Evolutionary conservation across 2,797 vertebrate genomes (phyloP), one percentile per base, ranked within the genome.

Genomic region (Linurgus olivaceus): DNA sequence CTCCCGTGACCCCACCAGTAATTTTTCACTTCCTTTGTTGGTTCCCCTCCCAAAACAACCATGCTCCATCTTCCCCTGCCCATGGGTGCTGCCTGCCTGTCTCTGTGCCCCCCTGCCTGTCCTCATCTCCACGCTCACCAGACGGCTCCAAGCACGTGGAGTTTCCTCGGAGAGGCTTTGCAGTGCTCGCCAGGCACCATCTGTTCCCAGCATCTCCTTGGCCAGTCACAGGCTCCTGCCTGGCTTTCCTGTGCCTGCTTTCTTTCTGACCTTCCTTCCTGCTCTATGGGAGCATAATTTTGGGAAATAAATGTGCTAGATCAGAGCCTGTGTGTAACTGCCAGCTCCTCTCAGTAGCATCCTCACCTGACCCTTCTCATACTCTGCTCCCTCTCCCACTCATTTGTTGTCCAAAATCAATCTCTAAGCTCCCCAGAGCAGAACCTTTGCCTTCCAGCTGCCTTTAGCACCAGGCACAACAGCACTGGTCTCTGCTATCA

Each of bases 151-250:
- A 77, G 42, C 26, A 16, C 3, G 0, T 2, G 1, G 3, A 42
- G 25, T 65, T 94, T 90, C 82, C 66, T 75, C 2, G 0, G 73
- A 44, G 29, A 42, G 77, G 17, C 90, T 80, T 21, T 24, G 50
- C 44, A 51, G 17, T 1, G 8, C 83, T 88, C 14, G 6, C 48
- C 70, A 31, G 54, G 90, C 40, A 55, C 95, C 94, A 88, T 95
- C 94, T 95, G 94, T 72, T 95, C 92, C 58, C 73, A 93, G 48
- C 76, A 86, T 48, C 83, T 51, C 35, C 55, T 90, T 91, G 95
- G 88, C 90, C 35, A 11, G 20, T 33, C 21, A 0, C 4, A 0
- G 76, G 35, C 82, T 86, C 76, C 78, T 61, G 61, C 82, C 73
- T 58, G 52, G 57, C 45, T 91, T 90, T 85, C 51, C 78, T 42